These are phyloP conservation scores for Tetramorium parvispinum DNA, from an alignment of 1,140 invertebrate species.

Conservation along the genomic window DNA sequence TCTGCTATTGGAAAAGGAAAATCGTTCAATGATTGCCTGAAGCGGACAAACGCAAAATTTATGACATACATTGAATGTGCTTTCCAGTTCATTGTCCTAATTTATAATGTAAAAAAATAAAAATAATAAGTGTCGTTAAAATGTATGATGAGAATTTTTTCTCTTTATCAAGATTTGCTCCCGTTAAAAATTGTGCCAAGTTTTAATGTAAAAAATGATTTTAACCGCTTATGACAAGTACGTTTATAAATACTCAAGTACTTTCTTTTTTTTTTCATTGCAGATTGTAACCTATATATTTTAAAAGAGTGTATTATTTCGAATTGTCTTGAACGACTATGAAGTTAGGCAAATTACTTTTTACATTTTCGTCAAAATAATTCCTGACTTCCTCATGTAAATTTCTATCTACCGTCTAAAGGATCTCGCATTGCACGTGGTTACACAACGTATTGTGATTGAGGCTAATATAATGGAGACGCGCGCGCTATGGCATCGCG, in stretches of 20 bases:
- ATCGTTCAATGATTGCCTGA: constrained; percentile 1
- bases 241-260: background rate
- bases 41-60: constrained; percentile 26
- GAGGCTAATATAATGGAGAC: background rate
- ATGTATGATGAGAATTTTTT: background rate
- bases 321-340: background rate
- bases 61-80: constrained; percentile 1
- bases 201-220: background rate
- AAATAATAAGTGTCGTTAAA: background rate
- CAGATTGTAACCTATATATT: background rate
- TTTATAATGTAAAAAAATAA: background rate
- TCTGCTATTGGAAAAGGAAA: constrained; percentile 10
- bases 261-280: background rate
- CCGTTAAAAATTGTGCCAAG: background rate
- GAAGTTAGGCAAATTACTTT: background rate
- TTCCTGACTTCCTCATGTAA: background rate
- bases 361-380: background rate
- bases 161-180: background rate
- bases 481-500: background rate
- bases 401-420: background rate
- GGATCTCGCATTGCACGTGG: background rate
- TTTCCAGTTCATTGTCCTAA: no score
- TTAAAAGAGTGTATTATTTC: background rate
- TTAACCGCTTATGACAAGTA: background rate
- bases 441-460: background rate